A percentile compares a stretch with the other conserved stretches of the same genome.
Conservation (phyloP, 2,113 vertebrate genomes). For the Colistium nudipinnis region DNA sequence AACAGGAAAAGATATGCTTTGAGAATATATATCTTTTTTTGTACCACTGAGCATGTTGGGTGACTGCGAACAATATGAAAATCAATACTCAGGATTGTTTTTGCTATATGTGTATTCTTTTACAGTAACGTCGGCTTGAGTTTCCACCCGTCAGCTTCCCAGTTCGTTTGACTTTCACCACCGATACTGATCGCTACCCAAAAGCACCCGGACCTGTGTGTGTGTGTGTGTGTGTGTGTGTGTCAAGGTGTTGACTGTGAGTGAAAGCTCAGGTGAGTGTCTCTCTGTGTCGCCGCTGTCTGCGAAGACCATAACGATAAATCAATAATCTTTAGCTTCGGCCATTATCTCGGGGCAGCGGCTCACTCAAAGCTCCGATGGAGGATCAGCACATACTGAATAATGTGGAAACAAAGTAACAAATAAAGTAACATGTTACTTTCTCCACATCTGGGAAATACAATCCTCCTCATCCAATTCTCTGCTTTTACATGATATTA, state of each 20-base stretch:
- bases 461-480: not conserved
- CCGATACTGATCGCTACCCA: too few species aligned
- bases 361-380: constrained; percentile 53
- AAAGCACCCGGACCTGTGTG: not conserved
- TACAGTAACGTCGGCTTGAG: too few species aligned
- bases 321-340: constrained; percentile 63
- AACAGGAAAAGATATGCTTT: too few species aligned
- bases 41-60: too few species aligned
- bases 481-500: not conserved
- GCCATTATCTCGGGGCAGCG: constrained; percentile 62
- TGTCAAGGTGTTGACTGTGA: constrained; percentile 5
- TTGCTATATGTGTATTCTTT: too few species aligned
- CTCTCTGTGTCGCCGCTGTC: constrained; percentile 33
- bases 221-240: not conserved
- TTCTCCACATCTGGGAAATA: constrained; percentile 12
- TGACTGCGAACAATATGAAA: too few species aligned
- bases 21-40: too few species aligned
- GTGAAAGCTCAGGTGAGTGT: constrained; percentile 30
- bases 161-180: too few species aligned
- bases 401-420: constrained; percentile 46
- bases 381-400: constrained; percentile 45
- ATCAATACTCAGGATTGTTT: too few species aligned
- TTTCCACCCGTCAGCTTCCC: too few species aligned
- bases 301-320: constrained; percentile 52
- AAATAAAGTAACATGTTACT: constrained; percentile 37